phyloP scores from a whole-genome alignment of 2,888 invertebrate genomes.

The Actias luna region DNA sequence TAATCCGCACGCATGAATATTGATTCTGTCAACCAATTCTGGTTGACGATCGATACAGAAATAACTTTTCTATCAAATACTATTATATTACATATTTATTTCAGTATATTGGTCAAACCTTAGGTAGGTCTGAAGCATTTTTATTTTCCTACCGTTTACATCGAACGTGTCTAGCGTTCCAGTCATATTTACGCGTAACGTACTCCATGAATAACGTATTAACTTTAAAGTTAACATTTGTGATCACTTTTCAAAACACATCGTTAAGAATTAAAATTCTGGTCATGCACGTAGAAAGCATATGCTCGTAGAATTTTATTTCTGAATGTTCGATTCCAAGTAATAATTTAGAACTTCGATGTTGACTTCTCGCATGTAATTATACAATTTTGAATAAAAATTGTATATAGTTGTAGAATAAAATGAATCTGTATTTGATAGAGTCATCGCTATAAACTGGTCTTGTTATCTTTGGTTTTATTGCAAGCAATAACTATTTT shows the following conservation, averaged over 20 bases:
- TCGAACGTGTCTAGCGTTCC: background rate
- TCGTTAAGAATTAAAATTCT: background rate
- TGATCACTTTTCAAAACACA: background rate
- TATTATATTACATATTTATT: too few relatives aligned
- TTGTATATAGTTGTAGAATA: background rate
- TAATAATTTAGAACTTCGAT: background rate
- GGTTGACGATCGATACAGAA: too few relatives aligned
- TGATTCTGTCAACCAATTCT: too few relatives aligned
- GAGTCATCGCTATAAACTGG: background rate
- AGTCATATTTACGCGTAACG: conserved; percentile 9
- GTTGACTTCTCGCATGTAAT: background rate
- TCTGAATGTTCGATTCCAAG: background rate
- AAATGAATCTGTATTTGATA: background rate
- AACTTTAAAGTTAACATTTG: background rate
- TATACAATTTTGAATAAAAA: background rate
- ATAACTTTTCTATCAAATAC: too few relatives aligned
- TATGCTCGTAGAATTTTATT: background rate
- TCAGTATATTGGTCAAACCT: too few relatives aligned
- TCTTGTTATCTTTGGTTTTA: too few relatives aligned
- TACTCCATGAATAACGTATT: conserved; percentile 10
- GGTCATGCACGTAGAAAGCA: too few relatives aligned
- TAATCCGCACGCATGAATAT: too few relatives aligned
- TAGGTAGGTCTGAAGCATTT: background rate
- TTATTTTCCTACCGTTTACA: background rate
- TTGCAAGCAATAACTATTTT: too few relatives aligned